Evolutionary conservation across 2,888 invertebrate genomes (phyloP), one percentile per base, ranked within the genome.

Genomic region (Bursaphelenchus okinawaensis): DNA sequence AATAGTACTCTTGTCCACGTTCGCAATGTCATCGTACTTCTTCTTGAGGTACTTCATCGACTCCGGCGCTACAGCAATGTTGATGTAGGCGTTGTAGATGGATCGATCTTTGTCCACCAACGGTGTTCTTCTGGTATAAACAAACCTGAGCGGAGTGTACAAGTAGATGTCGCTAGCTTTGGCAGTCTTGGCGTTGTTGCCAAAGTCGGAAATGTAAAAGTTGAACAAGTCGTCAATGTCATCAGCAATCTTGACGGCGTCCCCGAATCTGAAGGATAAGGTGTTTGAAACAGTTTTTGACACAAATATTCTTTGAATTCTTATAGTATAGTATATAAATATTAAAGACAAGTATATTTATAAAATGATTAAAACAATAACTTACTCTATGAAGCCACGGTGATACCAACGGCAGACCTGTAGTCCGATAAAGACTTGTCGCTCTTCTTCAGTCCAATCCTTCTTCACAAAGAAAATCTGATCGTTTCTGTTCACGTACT

Each of bases 351-450:
- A 1, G 19, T 62, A 62, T 63, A 16, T 16, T 7, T 7, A 7
- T 16, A 16, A 16, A 9, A 23, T 28, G 22, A n/a, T n/a, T n/a
- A n/a, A n/a, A n/a, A n/a, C n/a, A n/a, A n/a, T n/a, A n/a, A 56
- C 68, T 26, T n/a, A 69, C 69, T 61, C 52, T 28, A 69, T 72
- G 19, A 73, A 55, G 9, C 69, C 69, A n/a, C 56, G 59, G 20
- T 40, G 26, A 55, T 70, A 69, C 69, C 69, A 69, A 55, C 69
- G 74, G 23, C 68, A 72, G 55, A 73, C 72, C 60, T 69, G 69
- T 19, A 74, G 54, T 1, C 68, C 69, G 29, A 73, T 40, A 55
- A 69, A 69, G 7, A 73, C 22, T 29, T 73, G 69, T 20, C 73
- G 55, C 28, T 72, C 64, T 9, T 55, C 63, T 19, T 22, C 52